Percentiles rank a stretch among this genome's conserved stretches.
Conservation (phyloP, 2,797 vertebrate genomes). For the Numenius phaeopus region DNA sequence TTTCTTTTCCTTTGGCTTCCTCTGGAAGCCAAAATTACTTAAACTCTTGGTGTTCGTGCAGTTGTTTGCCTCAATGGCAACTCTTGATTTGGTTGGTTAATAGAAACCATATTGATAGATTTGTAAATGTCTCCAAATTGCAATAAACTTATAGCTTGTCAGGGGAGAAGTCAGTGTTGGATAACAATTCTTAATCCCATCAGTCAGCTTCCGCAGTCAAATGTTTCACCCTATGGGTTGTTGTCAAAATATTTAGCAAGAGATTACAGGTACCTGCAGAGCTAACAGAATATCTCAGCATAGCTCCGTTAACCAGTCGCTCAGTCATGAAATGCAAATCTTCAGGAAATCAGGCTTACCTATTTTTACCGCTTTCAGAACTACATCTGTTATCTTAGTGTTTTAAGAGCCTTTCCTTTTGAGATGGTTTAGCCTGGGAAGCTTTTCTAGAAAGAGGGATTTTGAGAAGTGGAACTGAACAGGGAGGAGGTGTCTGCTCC, state of each 20-base stretch:
- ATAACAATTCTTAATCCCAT: not conserved
- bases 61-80: not conserved
- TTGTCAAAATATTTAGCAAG: conserved; percentile 11
- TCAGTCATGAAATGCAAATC: not conserved
- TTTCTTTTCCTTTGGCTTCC: not conserved
- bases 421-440: not conserved
- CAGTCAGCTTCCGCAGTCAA: not conserved
- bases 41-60: not conserved
- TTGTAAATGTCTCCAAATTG: not conserved
- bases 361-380: not conserved
- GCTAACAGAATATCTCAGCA: not conserved
- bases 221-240: not conserved
- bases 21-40: not conserved
- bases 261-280: not conserved
- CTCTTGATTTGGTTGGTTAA: not conserved
- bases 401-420: not conserved
- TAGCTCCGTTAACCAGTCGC: not conserved
- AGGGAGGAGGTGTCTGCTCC: not conserved
- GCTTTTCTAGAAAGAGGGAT: not conserved
- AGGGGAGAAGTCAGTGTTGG: not conserved
- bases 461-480: not conserved
- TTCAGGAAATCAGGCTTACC: not conserved
- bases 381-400: not conserved
- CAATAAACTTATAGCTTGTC: not conserved
- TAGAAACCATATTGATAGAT: not conserved